Evolutionary conservation across 2,797 vertebrate genomes (phyloP).

Genomic region (Cheirogaleus major): DNA sequence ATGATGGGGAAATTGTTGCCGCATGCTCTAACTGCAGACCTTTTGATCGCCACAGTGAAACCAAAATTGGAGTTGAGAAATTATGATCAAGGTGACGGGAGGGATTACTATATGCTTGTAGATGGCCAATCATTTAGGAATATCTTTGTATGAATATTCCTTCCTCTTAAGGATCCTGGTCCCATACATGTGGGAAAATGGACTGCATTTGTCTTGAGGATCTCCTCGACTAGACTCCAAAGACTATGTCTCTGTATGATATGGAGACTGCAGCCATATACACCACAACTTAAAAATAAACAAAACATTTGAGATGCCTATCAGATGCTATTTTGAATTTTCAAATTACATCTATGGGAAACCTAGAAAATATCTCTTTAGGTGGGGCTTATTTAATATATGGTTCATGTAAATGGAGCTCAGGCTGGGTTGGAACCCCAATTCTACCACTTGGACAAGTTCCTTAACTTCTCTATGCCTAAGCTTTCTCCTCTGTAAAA

Average conservation of each 20-base stretch:
- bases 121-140: conserved; percentile 65
- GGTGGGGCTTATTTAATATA: neutral
- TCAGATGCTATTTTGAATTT: neutral
- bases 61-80: conserved; percentile 58
- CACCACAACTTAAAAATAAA: neutral
- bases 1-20: neutral
- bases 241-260: neutral
- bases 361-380: neutral
- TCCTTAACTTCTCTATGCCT: neutral
- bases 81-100: conserved; percentile 51
- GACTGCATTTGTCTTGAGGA: neutral
- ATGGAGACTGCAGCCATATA: neutral
- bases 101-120: conserved; percentile 23
- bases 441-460: neutral
- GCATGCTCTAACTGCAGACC: neutral
- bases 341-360: neutral
- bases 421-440: neutral
- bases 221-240: neutral
- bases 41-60: neutral
- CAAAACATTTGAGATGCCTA: neutral
- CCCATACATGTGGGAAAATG: neutral
- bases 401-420: neutral
- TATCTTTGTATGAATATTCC: conserved; percentile 66
- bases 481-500: neutral
- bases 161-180: neutral